These are phyloP conservation scores for Drosophila kikkawai DNA, from an alignment of 1,140 invertebrate genomes.

Conservation along the genomic window DNA sequence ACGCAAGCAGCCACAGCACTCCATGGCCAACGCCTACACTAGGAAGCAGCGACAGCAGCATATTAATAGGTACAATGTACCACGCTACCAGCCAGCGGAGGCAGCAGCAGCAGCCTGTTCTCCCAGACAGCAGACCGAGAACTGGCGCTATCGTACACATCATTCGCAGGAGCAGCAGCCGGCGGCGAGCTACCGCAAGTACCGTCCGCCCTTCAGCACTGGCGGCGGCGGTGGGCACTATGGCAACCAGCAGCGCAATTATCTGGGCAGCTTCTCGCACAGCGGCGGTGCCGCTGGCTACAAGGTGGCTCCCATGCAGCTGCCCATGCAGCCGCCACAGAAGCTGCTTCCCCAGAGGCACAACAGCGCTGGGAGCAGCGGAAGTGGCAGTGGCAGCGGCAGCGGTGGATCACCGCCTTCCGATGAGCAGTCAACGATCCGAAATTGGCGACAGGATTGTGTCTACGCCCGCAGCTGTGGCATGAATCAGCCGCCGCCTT, in stretches of 20 bases:
- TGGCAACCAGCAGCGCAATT: conserved; percentile 80
- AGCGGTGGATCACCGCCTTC: conserved; percentile 75
- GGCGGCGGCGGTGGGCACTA: conserved; percentile 68
- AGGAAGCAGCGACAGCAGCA: conserved; percentile 68
- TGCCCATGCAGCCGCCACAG: conserved; percentile 30
- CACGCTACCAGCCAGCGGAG: conserved; percentile 24
- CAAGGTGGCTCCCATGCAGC: conserved; percentile 50
- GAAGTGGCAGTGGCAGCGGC: conserved; percentile 57
- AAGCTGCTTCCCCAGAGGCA: conserved; percentile 9
- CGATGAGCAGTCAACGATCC: conserved; percentile 71
- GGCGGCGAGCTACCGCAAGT: conserved; percentile 58
- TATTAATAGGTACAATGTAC: conserved; percentile 59
- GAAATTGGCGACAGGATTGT: conserved; percentile 82
- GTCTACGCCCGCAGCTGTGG: conserved; percentile 69
- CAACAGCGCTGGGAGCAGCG: conserved; percentile 44
- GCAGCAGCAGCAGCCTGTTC: not conserved
- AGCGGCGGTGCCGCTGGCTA: conserved; percentile 64
- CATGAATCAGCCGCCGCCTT: conserved; percentile 44
- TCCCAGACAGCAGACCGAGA: conserved; percentile 53
- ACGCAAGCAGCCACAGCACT: conserved; percentile 43
- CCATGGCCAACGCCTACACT: conserved; percentile 60
- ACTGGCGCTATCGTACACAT: conserved; percentile 80
- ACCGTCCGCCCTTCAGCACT: conserved; percentile 73
- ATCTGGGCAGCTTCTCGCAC: conserved; percentile 77
- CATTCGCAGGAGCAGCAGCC: conserved; percentile 68